Base-by-base conservation (phyloP, 2,797 vertebrate genomes). In the Telmatherina bonti region DNA sequence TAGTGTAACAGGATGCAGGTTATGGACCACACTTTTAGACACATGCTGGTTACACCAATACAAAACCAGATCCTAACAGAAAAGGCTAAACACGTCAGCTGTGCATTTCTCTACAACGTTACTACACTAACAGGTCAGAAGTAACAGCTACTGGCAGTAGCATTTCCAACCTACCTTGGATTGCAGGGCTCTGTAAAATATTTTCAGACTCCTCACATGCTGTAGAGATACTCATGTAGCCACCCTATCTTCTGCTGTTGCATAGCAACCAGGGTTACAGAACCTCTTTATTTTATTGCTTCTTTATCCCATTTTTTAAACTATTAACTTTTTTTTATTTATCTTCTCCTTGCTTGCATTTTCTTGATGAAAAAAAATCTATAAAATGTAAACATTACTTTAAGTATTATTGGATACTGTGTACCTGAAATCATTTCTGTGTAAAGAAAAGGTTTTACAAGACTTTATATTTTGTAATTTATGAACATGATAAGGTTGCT, bases 241-340 rank as follows among this genome's bases (percentile, higher is more conserved):
- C 7, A n/a, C 9, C 41, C 5, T 30, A 43, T 38, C 36, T 41
- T 61, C 26, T 7, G 2, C 45, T 63, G 61, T 51, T 63, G n/a
- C 13, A 64, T 54, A 53, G 49, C 24, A 38, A 64, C 49, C 51
- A 27, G 22, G 8, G 7, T 38, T 31, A 49, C 43, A 22, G 33
- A 38, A 24, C 16, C 49, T 29, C 18, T 64, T 47, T 13, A 20
- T 41, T 53, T 64, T 27, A 38, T 64, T n/a, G 27, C 20, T 15
- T 64, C 10, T 54, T 53, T 53, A 64, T 53, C 38, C 24, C 7
- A 20, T n/a, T 36, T 64, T 29, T 36, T 26, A 64, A 13, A 30
- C 16, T 30, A 10, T 38, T 13, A 22, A 1, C 6, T 24, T 3
- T 26, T 3, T 26, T 15, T 58, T 9, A 38, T 22, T 38, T 30